phyloP scores from a whole-genome alignment of 1,140 invertebrate genomes.

The Diorhabda carinulata region DNA sequence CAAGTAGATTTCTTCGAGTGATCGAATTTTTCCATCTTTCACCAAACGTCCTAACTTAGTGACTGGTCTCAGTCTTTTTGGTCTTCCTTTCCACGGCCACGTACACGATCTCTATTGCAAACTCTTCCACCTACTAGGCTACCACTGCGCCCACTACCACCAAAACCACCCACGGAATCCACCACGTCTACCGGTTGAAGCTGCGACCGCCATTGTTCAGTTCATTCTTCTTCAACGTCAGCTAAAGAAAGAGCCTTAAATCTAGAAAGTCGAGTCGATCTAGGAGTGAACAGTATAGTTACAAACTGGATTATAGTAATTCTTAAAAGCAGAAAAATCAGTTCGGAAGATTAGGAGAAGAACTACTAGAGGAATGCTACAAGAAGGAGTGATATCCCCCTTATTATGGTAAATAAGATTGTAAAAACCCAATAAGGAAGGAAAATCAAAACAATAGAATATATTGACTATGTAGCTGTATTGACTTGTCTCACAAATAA shows the following conservation, averaged over 20 bases:
- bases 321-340: too few species aligned
- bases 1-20: conserved; percentile 95
- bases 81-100: conserved; percentile 91
- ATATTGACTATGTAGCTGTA: too few species aligned
- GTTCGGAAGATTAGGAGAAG: too few species aligned
- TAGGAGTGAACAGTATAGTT: too few species aligned
- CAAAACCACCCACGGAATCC: not conserved
- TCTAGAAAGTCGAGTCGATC: too few species aligned
- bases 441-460: too few species aligned
- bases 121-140: conserved; percentile 60
- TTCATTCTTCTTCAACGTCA: not conserved
- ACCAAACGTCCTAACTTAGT: conserved; percentile 97
- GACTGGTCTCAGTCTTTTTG: conserved; percentile 97
- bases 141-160: not conserved
- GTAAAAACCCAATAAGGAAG: too few species aligned
- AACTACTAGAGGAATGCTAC: too few species aligned
- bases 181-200: not conserved
- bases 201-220: not conserved
- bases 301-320: too few species aligned
- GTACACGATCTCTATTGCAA: conserved; percentile 63
- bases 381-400: too few species aligned
- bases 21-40: conserved; percentile 92
- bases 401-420: too few species aligned
- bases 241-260: not conserved
- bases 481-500: too few species aligned